phyloP scores from a whole-genome alignment of 1,140 invertebrate genomes.

The Frieseomelitta varia region DNA sequence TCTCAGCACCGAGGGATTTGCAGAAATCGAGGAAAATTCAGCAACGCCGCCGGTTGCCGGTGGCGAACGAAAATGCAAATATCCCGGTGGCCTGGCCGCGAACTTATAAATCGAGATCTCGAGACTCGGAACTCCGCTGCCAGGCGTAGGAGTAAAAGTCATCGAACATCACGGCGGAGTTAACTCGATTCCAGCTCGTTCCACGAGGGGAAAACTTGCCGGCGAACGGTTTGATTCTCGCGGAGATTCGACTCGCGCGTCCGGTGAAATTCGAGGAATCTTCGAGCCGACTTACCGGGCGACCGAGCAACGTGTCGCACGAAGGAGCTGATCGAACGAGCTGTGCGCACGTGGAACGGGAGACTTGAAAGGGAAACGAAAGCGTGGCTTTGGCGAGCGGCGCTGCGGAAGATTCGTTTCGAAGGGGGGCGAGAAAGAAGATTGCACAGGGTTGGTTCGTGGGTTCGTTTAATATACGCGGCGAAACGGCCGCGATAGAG shows the following conservation, averaged over 20 bases:
- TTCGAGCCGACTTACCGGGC: neutral
- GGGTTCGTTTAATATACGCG: neutral
- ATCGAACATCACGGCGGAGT: neutral
- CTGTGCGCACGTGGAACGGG: neutral
- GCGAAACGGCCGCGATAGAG: no score
- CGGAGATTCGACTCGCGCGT: slow-evolving; percentile 21
- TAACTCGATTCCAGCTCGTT: slow-evolving; percentile 26
- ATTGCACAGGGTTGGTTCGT: no score
- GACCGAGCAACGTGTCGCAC: neutral
- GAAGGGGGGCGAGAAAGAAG: neutral
- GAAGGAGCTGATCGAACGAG: neutral
- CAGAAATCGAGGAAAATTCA: slow-evolving; percentile 30
- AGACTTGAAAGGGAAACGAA: neutral
- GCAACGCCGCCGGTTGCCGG: neutral
- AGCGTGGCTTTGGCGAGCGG: neutral
- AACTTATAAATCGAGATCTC: slow-evolving; percentile 43
- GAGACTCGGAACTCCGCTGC: neutral
- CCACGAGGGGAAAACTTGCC: slow-evolving; percentile 19
- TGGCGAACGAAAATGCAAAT: slow-evolving; percentile 28
- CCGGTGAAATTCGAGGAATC: neutral
- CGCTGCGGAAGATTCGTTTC: neutral
- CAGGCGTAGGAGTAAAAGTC: slow-evolving; percentile 4
- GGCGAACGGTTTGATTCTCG: slow-evolving; percentile 23
- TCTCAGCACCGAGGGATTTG: neutral
- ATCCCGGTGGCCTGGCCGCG: neutral